phyloP scores from a whole-genome alignment of 2,888 invertebrate genomes.

The Drosophila austrosaltans region DNA sequence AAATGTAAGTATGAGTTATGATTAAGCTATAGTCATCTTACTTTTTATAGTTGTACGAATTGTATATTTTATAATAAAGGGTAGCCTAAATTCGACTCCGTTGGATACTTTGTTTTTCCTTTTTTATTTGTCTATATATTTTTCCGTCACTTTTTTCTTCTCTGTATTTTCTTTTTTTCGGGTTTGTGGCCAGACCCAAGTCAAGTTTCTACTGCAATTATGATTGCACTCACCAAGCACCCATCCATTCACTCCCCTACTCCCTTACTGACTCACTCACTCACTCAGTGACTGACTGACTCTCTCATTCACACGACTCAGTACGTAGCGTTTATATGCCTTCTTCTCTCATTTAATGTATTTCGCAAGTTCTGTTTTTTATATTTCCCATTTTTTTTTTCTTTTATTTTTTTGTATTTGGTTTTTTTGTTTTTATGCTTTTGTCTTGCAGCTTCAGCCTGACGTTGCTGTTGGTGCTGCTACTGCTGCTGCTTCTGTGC shows the following conservation, averaged over 20 bases:
- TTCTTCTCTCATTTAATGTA: constrained; percentile 76
- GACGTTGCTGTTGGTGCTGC: constrained; percentile 15
- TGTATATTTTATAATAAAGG: not conserved
- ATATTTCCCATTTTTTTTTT: constrained; percentile 34
- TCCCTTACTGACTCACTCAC: not conserved
- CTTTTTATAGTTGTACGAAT: too few species aligned
- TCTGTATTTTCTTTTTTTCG: constrained; percentile 31
- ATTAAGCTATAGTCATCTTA: too few species aligned
- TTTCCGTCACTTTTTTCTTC: constrained; percentile 22
- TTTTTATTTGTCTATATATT: constrained; percentile 36
- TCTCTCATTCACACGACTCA: constrained; percentile 46
- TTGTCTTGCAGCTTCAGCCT: constrained; percentile 57
- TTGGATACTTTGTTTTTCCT: constrained; percentile 46
- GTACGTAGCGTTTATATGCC: constrained; percentile 67
- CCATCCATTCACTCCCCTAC: not conserved
- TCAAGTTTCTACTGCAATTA: constrained; percentile 76
- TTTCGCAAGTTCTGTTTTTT: constrained; percentile 49
- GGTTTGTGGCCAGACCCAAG: constrained; percentile 61
- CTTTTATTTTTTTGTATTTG: constrained; percentile 44
- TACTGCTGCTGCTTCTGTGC: constrained; percentile 53
- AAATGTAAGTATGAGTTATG: too few species aligned
- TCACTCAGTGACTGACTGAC: not conserved
- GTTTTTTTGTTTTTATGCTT: constrained; percentile 42
- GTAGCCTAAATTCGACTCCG: not conserved
- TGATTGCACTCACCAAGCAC: constrained; percentile 57